Evolutionary conservation across 2,888 invertebrate genomes (phyloP).

Genomic region (Linnaemya tessellans): DNA sequence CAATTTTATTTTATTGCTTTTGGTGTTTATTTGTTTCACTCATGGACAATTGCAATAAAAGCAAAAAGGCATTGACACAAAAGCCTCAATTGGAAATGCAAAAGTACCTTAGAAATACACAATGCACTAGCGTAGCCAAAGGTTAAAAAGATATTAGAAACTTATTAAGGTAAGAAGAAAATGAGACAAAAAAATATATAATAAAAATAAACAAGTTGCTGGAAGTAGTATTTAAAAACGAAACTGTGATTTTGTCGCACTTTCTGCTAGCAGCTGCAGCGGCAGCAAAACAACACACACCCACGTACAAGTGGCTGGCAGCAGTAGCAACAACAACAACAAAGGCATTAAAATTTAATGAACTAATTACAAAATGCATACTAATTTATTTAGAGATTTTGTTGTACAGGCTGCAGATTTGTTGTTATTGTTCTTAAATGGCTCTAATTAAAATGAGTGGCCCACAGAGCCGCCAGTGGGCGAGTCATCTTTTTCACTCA

Average conservation of each 20-base stretch:
- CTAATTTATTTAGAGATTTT: conserved; percentile 33
- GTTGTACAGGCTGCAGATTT: conserved; percentile 4
- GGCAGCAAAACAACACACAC: background rate
- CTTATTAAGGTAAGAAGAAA: conserved; percentile 61
- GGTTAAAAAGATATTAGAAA: conserved; percentile 69
- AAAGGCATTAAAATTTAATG: conserved; percentile 20
- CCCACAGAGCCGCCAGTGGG: conserved; percentile 20
- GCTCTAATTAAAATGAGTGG: conserved; percentile 64
- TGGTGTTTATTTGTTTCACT: conserved; percentile 71
- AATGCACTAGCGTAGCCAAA: conserved; percentile 41
- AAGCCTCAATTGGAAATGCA: conserved; percentile 77
- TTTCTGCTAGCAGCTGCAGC: background rate
- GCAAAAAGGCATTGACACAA: conserved; percentile 77
- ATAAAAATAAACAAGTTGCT: conserved; percentile 6
- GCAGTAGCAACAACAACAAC: conserved; percentile 18
- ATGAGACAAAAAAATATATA: conserved; percentile 12
- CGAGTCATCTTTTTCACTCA: background rate
- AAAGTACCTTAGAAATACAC: conserved; percentile 49
- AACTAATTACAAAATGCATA: conserved; percentile 51
- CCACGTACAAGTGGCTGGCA: conserved; percentile 2
- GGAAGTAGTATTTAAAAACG: background rate
- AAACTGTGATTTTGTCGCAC: conserved; percentile 14
- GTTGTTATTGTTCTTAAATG: conserved; percentile 49
- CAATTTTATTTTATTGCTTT: conserved; percentile 60
- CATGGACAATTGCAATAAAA: conserved; percentile 71